Evolutionary conservation across 2,888 invertebrate species (phyloP), one percentile per base, ranked within the genome.

Genomic region (Cerceris rybyensis): DNA sequence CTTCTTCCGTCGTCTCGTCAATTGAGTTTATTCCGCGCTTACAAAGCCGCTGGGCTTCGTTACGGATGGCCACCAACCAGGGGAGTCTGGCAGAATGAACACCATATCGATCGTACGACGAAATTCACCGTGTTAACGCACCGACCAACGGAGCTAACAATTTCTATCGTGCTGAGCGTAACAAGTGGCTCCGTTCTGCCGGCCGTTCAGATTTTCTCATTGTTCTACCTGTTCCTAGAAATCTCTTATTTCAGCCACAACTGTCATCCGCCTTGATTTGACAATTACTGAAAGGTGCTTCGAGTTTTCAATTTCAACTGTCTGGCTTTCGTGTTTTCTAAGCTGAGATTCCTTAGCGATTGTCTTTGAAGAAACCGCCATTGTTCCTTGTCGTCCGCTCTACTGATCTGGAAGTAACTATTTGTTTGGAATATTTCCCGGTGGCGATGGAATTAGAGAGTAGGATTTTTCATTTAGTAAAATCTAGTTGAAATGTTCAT

Each of bases 131-230:
- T 70, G 78, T 65, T 76, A 76, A 72, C 72, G 76, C 63, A 73
- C 78, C 28, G 73, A 50, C 60, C 52, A 54, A 59, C 52, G 63
- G 75, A 66, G 75, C 70, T 71, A 77, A 72, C 75, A 73, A 81
- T 77, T 78, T 76, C 66, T 65, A 73, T 77, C 78, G 78, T 70
- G 81, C 70, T 75, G 79, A 81, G 87, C 80, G 89, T 89, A 89
- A 89, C 89, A 89, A 89, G 89, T 89, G 89, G 89, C 89, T 80
- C 80, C 83, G 82, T 82, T 70, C 75, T 76, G 69, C 75, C 70
- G 60, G 50, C 71, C 67, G 42, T 60, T 46, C 59, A 50, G 43
- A 65, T 73, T 59, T 54, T 28, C 60, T 39, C 50, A 41, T 58
- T 57, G 58, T 52, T 39, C 14, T 52, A 42, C 73, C 81, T 78